These are phyloP conservation scores for Lordiphosa collinella DNA, from an alignment of 1,140 invertebrate species.

Conservation along the genomic window DNA sequence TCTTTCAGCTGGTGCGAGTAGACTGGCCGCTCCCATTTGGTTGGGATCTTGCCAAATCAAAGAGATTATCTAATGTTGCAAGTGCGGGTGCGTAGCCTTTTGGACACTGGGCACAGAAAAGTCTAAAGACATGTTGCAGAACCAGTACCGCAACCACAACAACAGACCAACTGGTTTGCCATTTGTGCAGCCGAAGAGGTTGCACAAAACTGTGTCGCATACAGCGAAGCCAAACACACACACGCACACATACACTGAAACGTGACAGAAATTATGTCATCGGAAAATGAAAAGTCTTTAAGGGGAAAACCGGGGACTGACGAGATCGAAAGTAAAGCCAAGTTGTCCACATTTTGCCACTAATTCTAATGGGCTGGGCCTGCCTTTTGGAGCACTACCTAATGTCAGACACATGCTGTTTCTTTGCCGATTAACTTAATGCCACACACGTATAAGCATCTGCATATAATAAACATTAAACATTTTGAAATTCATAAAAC, in stretches of 20 bases:
- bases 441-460: conserved; percentile 40
- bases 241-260: not conserved
- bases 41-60: conserved; percentile 21
- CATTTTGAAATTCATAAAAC: conserved; percentile 27
- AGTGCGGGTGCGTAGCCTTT: conserved; percentile 26
- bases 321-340: conserved; percentile 14
- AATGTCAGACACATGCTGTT: conserved; percentile 46
- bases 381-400: conserved; percentile 19
- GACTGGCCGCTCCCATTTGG: conserved; percentile 14
- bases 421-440: conserved; percentile 25
- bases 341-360: conserved; percentile 4
- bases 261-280: conserved; percentile 70
- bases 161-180: conserved; percentile 53
- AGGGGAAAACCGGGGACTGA: conserved; percentile 22
- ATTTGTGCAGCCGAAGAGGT: conserved; percentile 68
- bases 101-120: conserved; percentile 22
- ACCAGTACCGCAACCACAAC: conserved; percentile 44
- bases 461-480: conserved; percentile 28
- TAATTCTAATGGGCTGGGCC: conserved; percentile 35
- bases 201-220: conserved; percentile 71
- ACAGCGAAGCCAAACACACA: conserved; percentile 17
- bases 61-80: conserved; percentile 50
- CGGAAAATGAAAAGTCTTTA: conserved; percentile 60
- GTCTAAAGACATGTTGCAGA: conserved; percentile 36
- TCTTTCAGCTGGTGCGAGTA: conserved; percentile 27